Base-by-base conservation (phyloP, 2,113 vertebrate genomes). In the Corythoichthys haematopterus region DNA sequence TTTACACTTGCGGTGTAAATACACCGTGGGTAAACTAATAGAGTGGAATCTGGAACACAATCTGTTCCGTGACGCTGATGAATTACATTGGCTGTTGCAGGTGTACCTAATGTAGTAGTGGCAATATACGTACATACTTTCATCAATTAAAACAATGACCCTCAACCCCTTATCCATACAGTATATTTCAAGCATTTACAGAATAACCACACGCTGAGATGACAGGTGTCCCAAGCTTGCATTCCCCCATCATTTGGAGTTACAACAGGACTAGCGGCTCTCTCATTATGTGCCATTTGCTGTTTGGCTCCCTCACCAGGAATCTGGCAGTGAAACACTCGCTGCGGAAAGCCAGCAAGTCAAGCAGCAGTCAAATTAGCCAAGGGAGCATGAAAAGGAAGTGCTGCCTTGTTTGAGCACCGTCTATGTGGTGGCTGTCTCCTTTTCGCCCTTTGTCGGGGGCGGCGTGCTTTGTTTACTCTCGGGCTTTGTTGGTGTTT, bases 371-470 rank as follows among this genome's bases (percentile, higher is more conserved):
- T 76, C 70, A 72, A 71, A 57, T 70, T 78, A 69, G 68, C 62
- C 66, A 67, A 60, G 60, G 55, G 59, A 73, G 55, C 71, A 65
- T 77, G 69, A 79, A 80, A 76, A 81, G 68, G 76, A 83, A 84
- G 78, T 73, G 72, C 68, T 67, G 76, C 68, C 58, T 74, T 64
- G 58, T 76, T 81, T 71, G 43, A 76, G 43, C 20, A 14, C 12
- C 37, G 53, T 46, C 58, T 61, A 66, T 60, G 53, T 33, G 53
- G 8, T 37, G 28, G 51, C 7, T 33, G 51, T 40, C 60, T 68
- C 58, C 69, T 46, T 76, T 60, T 61, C 75, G 64, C 66, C 15
- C 60, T 36, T 69, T 78, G 65, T 45, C 55, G 68, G 37, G 56
- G 72, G 74, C 71, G 65, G 58, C 51, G 43, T 46, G 74, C 62